These are phyloP conservation scores for cat (Felis catus) DNA, from an alignment of 2,113 vertebrate species.

Conservation along the genomic window DNA sequence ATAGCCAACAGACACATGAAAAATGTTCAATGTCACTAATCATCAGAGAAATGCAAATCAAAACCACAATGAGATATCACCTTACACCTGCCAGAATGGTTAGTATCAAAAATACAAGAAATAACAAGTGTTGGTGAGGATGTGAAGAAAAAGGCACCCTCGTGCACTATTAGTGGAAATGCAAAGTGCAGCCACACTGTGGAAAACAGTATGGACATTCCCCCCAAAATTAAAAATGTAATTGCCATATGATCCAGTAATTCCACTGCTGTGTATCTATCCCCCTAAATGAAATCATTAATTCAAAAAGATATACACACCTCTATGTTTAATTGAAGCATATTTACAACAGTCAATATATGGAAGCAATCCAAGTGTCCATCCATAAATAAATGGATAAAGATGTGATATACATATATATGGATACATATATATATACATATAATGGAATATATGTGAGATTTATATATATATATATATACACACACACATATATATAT, in stretches of 20 bases:
- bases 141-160: not conserved
- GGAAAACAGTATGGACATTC: not conserved
- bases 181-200: not conserved
- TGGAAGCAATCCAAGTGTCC: not conserved
- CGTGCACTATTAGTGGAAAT: not conserved
- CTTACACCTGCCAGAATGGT: not conserved
- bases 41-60: not conserved
- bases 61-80: not conserved
- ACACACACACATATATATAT: rapidly evolving
- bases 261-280: not conserved
- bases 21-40: not conserved
- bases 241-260: not conserved
- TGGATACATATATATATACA: not conserved
- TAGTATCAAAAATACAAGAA: not conserved
- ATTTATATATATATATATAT: not conserved
- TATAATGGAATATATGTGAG: not conserved
- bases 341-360: not conserved
- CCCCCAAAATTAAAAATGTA: not conserved
- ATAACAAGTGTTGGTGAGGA: not conserved
- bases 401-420: too few species aligned
- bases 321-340: not conserved
- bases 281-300: not conserved
- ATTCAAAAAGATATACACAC: not conserved
- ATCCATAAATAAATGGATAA: not conserved
- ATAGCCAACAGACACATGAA: not conserved